Evolutionary conservation across 37 sponge, comb jelly and placozoan species (phyloP).

Genomic region (Spongilla lacustris): DNA sequence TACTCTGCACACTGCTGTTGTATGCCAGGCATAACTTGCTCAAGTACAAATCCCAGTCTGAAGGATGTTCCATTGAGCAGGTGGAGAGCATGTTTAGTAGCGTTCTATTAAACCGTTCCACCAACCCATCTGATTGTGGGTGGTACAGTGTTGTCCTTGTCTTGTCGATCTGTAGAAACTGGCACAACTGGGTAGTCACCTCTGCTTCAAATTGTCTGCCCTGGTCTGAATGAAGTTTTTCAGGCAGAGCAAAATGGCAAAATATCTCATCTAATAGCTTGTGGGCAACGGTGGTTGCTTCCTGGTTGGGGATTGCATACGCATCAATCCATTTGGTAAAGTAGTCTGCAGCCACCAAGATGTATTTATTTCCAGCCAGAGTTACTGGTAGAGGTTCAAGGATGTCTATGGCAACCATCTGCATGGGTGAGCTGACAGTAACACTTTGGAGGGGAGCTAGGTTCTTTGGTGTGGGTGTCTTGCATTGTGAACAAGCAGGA

Average conservation of each 20-base stretch:
- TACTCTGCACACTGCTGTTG: no score
- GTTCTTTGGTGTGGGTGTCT: not conserved
- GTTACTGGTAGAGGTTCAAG: constrained; percentile 18
- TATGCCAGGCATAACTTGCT: no score
- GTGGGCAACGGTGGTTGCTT: constrained; percentile 15
- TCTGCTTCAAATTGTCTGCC: constrained; percentile 9
- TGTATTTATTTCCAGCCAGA: constrained; percentile 4
- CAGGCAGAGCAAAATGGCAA: constrained; percentile 13
- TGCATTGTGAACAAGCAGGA: constrained; percentile 5
- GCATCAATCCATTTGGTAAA: constrained; percentile 27
- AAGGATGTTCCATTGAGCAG: no score
- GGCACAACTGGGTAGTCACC: no score
- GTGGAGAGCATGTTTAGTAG: no score
- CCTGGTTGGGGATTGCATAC: constrained; percentile 7
- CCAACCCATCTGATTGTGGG: no score
- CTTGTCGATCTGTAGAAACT: no score
- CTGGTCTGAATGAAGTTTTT: constrained; percentile 31
- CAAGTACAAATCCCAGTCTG: no score
- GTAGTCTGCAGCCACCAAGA: constrained; percentile 24
- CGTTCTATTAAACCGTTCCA: no score
- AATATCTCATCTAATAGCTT: constrained; percentile 4
- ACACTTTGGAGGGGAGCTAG: constrained; percentile 1
- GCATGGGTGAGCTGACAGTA: constrained; percentile 8
- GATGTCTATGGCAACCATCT: constrained; percentile 23
- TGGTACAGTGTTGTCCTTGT: no score